phyloP scores from a whole-genome alignment of 2,113 vertebrate genomes.

The Sander lucioperca region DNA sequence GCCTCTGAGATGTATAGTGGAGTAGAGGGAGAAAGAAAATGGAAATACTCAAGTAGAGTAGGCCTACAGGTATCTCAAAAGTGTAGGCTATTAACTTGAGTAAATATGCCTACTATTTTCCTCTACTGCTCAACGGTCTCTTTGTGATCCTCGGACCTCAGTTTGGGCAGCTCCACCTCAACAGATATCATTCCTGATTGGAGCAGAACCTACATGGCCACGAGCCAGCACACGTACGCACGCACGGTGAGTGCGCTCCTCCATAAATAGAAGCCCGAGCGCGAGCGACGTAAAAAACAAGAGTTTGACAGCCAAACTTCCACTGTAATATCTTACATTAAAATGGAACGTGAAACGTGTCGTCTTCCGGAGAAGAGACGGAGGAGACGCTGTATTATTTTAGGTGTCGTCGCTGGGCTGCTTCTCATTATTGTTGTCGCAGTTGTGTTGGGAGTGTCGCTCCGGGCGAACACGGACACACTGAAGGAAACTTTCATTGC shows the following conservation, averaged over 20 bases:
- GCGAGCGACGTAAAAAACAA: neutral
- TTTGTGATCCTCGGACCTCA: too few relatives aligned
- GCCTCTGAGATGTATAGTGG: neutral
- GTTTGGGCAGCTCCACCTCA: neutral
- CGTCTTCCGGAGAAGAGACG: accelerated
- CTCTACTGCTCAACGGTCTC: too few relatives aligned
- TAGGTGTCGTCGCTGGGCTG: accelerated
- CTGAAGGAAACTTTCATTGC: neutral
- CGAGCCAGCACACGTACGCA: neutral
- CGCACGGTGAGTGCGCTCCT: neutral
- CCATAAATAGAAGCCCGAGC: constrained; percentile 36
- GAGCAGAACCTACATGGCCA: neutral
- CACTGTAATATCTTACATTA: neutral
- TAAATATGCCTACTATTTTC: neutral
- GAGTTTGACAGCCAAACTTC: too few relatives aligned
- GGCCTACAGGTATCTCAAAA: too few relatives aligned
- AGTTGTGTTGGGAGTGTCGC: neutral
- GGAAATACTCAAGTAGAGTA: neutral
- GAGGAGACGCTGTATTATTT: accelerated
- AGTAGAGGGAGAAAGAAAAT: neutral
- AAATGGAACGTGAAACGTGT: neutral
- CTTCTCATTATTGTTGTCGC: neutral
- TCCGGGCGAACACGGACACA: accelerated
- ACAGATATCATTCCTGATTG: neutral
- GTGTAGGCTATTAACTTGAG: too few relatives aligned